Evolutionary conservation across 2,797 vertebrate genomes (phyloP), one percentile per base, ranked within the genome.

Genomic region (Calcarius lapponicus): DNA sequence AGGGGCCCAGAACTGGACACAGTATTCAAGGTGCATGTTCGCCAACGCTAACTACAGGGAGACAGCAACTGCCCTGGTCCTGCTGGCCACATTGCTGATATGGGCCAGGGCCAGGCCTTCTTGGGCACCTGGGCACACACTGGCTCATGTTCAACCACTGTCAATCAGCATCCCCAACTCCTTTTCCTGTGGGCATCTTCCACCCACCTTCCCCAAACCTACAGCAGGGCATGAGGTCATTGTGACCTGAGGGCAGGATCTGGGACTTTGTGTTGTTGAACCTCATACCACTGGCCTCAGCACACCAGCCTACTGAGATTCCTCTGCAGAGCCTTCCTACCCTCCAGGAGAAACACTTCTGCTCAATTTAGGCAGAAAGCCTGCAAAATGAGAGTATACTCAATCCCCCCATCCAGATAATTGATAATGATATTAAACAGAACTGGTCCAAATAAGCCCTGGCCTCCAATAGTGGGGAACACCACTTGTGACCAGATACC

Each of bases 381-480:
- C n/a, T 58, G 29, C 17, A 45, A 58, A 80, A 72, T 29, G 20
- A 65, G 32, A 12, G 24, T n/a, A 20, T 25, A 45, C 38, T 87
- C 24, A 73, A 66, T 45, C 20, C 17, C 38, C 25, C 58, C 17
- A 25, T 25, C 11, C 29, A 73, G 29, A 66, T 20, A 5, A 40
- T 5, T 8, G 2, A 38, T 13, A 73, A 29, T 5, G 13, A 10
- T 29, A 53, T 10, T 13, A 38, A 66, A 38, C 10, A 53, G 38
- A 73, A 58, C 24, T 26, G 20, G 31, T 31, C 17, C 21, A 25
- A 42, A 0, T 17, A 42, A 0, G 1, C 11, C 36, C 20, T 42
- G 60, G 38, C 28, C 60, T 34, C 31, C 34, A 43, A 7, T 17
- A 57, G 36, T 28, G 38, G 19, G 45, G 19, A 72, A 9, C 9